Evolutionary conservation across 2,797 vertebrate genomes (phyloP).

Genomic region (Ambastaia sidthimunki): DNA sequence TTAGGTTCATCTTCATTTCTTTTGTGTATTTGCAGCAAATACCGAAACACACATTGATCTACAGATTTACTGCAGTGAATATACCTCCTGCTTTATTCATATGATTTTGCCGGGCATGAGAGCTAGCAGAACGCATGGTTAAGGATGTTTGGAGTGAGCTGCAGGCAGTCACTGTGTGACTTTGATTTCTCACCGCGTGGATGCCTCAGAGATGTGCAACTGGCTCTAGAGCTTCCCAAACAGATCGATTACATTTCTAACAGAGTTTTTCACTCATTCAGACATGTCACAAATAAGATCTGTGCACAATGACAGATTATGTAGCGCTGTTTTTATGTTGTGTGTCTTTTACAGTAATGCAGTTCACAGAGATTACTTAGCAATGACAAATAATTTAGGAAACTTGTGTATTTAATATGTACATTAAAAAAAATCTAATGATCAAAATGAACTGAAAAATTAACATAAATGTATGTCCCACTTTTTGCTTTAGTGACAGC

Average conservation of each 20-base stretch:
- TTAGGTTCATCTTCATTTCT: not conserved
- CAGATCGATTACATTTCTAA: conserved; percentile 32
- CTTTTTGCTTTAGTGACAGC: not conserved
- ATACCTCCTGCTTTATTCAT: not conserved
- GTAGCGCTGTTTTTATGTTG: not conserved
- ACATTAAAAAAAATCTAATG: too few species aligned
- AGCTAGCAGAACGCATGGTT: not conserved
- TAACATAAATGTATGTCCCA: not conserved
- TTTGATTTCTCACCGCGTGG: conserved; percentile 9
- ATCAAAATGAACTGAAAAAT: too few species aligned
- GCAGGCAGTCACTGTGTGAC: conserved; percentile 19
- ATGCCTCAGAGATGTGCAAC: conserved; percentile 19
- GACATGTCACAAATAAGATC: not conserved
- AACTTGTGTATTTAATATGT: not conserved
- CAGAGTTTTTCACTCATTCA: conserved; percentile 21
- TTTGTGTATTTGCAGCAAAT: conserved; percentile 12
- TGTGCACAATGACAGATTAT: not conserved
- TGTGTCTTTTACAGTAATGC: conserved; percentile 4
- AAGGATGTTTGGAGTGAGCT: conserved; percentile 14
- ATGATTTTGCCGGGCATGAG: not conserved
- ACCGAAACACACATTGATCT: not conserved
- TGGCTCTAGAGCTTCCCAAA: not conserved
- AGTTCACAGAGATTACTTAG: not conserved
- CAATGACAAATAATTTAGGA: not conserved
- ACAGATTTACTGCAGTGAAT: conserved; percentile 13